phyloP scores from a whole-genome alignment of 2,113 vertebrate species.

The Chascanopsetta lugubris region DNA sequence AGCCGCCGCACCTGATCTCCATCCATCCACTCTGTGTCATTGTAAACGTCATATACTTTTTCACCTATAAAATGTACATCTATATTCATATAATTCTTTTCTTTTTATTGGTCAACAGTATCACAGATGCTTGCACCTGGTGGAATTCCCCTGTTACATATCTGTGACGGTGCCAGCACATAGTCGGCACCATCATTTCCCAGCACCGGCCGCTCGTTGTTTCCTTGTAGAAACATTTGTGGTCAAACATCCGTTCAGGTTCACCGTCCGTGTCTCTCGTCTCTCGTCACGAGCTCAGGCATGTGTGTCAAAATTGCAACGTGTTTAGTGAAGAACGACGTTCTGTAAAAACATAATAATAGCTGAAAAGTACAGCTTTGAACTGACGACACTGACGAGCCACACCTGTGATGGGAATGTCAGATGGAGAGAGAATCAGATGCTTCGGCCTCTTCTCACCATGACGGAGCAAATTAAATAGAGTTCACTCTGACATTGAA shows the following conservation, averaged over 20 bases:
- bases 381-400: background rate
- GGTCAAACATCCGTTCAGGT: no score
- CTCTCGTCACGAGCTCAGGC: no score
- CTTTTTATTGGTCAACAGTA: background rate
- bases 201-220: background rate
- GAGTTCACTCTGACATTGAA: background rate
- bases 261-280: no score
- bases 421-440: background rate
- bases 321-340: background rate
- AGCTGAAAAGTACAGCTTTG: fast-evolving
- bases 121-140: background rate
- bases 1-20: no score
- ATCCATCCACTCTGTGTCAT: no score
- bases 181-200: background rate
- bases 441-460: background rate
- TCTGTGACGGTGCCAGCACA: background rate
- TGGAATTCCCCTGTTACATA: background rate
- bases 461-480: background rate
- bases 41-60: no score
- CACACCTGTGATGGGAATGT: background rate
- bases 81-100: no score
- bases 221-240: no score
- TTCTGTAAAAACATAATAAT: background rate
- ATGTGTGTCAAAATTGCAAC: constrained; percentile 26
- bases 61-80: background rate